Conservation (phyloP, 2,888 invertebrate species). For the Gonocerus acuteangulatus region DNA sequence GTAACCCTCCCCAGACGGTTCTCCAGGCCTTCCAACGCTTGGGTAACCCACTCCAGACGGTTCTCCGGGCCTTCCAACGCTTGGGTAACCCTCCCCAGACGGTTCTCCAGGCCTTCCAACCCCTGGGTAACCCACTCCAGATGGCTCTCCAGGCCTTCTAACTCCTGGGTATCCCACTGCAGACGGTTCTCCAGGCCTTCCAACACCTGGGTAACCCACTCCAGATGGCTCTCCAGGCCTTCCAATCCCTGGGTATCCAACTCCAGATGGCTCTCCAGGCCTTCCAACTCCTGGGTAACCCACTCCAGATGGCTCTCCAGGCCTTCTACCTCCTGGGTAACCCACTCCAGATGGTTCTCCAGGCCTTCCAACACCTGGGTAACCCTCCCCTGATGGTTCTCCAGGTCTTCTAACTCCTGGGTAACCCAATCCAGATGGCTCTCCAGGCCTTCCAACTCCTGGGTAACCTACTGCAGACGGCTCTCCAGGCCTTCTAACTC, state of each 20-base stretch:
- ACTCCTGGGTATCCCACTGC: slow-evolving; percentile 12
- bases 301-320: slow-evolving; percentile 27
- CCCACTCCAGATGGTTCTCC: slow-evolving; percentile 10
- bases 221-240: slow-evolving; percentile 26
- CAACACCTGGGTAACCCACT: background rate
- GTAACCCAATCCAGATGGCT: too few relatives aligned
- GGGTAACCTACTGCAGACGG: slow-evolving; percentile 24
- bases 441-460: background rate
- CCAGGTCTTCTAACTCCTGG: slow-evolving; percentile 14
- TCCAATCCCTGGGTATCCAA: slow-evolving; percentile 16
- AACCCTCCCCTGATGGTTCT: slow-evolving; percentile 7
- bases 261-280: slow-evolving; percentile 16
- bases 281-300: slow-evolving; percentile 13
- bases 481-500: slow-evolving; percentile 25
- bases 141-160: slow-evolving; percentile 25
- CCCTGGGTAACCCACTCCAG: slow-evolving; percentile 22
- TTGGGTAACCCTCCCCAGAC: background rate
- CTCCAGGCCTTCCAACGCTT: slow-evolving; percentile 29
- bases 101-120: slow-evolving; percentile 6
- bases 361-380: slow-evolving; percentile 4
- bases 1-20: slow-evolving; percentile 31
- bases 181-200: slow-evolving; percentile 27
- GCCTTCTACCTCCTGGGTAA: slow-evolving; percentile 7
- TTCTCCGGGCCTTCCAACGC: slow-evolving; percentile 13
- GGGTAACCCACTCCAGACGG: slow-evolving; percentile 5